Conservation (phyloP, 2,113 vertebrate genomes). For the Otis tarda region DNA sequence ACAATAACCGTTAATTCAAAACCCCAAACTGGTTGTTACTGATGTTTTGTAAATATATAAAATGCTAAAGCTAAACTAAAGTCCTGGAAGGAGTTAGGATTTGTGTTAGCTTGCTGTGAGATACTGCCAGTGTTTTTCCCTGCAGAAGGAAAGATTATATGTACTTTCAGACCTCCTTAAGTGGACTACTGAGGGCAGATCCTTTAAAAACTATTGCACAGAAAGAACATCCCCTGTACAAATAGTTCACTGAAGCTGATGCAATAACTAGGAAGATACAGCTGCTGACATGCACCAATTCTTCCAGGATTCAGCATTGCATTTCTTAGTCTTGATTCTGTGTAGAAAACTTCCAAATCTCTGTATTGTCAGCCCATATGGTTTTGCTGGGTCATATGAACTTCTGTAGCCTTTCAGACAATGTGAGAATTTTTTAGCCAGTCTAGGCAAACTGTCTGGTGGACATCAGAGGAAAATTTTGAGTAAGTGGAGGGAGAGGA, state of each 20-base stretch:
- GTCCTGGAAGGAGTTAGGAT: not conserved
- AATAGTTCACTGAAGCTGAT: not conserved
- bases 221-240: not conserved
- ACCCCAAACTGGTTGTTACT: not conserved
- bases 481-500: not conserved
- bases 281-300: not conserved
- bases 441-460: not conserved
- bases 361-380: not conserved
- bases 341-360: not conserved
- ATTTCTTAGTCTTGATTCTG: not conserved
- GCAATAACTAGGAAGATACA: not conserved
- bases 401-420: not conserved
- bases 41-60: not conserved
- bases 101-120: not conserved
- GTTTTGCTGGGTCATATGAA: not conserved
- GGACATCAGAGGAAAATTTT: not conserved
- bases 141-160: not conserved
- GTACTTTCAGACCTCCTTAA: not conserved
- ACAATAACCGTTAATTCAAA: not conserved
- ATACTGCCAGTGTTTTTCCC: not conserved
- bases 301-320: not conserved
- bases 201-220: not conserved
- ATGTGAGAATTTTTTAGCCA: not conserved
- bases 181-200: not conserved
- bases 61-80: not conserved